Evolutionary conservation across 2,797 vertebrate species (phyloP).

Genomic region (Fistularia tabacaria): DNA sequence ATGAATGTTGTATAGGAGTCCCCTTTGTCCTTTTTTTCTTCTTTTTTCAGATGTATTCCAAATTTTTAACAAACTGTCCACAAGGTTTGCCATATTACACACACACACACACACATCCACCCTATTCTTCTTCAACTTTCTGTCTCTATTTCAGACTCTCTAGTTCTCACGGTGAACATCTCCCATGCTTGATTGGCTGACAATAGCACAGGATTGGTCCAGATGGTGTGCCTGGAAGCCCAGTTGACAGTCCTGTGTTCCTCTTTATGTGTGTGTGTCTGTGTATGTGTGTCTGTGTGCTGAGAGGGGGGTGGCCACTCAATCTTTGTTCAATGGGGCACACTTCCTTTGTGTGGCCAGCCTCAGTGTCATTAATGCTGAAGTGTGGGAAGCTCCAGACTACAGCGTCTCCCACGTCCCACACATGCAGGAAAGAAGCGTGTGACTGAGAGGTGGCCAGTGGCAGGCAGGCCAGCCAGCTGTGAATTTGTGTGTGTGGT

Average conservation of each 20-base stretch:
- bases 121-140: constrained; percentile 35
- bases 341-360: constrained; percentile 74
- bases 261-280: constrained; percentile 45
- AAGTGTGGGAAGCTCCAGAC: constrained; percentile 77
- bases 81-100: constrained; percentile 20
- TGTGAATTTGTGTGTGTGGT: constrained; percentile 33
- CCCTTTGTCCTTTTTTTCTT: no score
- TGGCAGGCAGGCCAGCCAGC: constrained; percentile 46
- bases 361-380: constrained; percentile 71
- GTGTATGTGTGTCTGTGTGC: constrained; percentile 14
- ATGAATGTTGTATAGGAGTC: no score
- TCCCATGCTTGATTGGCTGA: constrained; percentile 60
- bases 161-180: constrained; percentile 65
- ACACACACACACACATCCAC: constrained; percentile 12
- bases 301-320: constrained; percentile 45
- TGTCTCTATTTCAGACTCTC: constrained; percentile 60
- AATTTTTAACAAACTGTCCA: constrained; percentile 5
- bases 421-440: constrained; percentile 65
- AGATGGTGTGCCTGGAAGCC: constrained; percentile 74
- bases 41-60: no score
- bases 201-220: constrained; percentile 63
- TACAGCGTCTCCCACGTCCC: constrained; percentile 75
- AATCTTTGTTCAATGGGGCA: constrained; percentile 73
- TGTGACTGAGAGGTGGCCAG: constrained; percentile 69
- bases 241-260: constrained; percentile 51